A percentile compares a stretch with the other conserved stretches of the same genome.
phyloP scores from a whole-genome alignment of 1,140 invertebrate genomes.

The Sarcophaga peregrina region DNA sequence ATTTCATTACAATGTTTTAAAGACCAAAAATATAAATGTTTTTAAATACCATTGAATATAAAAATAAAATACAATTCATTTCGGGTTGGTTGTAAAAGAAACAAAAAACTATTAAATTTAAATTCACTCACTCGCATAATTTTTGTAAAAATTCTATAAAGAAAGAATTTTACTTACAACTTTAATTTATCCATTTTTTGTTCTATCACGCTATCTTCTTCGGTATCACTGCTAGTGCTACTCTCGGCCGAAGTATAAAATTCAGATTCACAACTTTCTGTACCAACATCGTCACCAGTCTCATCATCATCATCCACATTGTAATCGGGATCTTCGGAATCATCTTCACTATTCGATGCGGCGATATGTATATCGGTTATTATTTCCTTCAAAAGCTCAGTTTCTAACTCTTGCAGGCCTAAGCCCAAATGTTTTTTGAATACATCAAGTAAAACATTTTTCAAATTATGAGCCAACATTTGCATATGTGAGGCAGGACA shows the following conservation, averaged over 20 bases:
- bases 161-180: constrained; percentile 20
- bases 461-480: constrained; percentile 59
- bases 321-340: constrained; percentile 51
- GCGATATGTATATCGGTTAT: constrained; percentile 60
- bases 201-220: constrained; percentile 63
- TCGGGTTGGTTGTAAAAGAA: too few species aligned
- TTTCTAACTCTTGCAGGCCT: constrained; percentile 57
- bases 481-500: constrained; percentile 53
- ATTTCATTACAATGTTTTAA: too few species aligned
- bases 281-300: constrained; percentile 54
- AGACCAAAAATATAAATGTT: too few species aligned
- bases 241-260: neutral
- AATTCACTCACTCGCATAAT: neutral
- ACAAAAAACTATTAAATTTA: too few species aligned
- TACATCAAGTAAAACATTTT: constrained; percentile 60
- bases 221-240: constrained; percentile 54
- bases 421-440: constrained; percentile 57
- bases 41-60: too few species aligned
- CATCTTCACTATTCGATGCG: constrained; percentile 48
- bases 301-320: constrained; percentile 60
- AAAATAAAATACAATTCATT: too few species aligned
- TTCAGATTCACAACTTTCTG: constrained; percentile 48
- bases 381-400: constrained; percentile 59
- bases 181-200: constrained; percentile 52
- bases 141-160: constrained; percentile 1